Evolutionary conservation across 2,797 vertebrate species (phyloP).

Genomic region (Anguilla marmorata): DNA sequence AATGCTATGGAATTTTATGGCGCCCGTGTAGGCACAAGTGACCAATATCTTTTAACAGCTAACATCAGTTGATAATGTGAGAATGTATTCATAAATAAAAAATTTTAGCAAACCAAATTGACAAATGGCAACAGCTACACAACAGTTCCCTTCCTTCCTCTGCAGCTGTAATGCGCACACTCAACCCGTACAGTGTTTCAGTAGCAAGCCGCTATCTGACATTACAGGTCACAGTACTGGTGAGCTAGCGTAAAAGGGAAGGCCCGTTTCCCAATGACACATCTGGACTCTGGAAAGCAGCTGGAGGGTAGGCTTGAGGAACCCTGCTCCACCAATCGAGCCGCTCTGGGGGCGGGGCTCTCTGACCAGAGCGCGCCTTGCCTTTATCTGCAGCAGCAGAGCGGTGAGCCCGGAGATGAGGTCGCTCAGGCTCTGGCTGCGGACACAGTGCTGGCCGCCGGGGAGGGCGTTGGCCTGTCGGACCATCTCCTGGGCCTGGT

Average conservation of each 20-base stretch:
- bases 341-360: neutral
- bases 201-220: neutral
- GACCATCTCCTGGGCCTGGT: conserved; percentile 91
- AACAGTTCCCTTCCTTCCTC: neutral
- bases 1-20: too few species aligned
- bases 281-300: neutral
- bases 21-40: too few species aligned
- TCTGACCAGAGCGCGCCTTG: conserved; percentile 49
- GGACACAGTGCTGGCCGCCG: conserved; percentile 81
- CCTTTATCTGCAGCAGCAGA: conserved; percentile 95
- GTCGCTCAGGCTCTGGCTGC: conserved; percentile 83
- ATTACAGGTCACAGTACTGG: neutral
- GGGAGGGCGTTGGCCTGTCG: conserved; percentile 75
- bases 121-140: neutral
- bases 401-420: conserved; percentile 93
- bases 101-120: neutral
- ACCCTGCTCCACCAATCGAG: neutral
- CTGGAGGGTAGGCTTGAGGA: neutral
- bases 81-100: too few species aligned
- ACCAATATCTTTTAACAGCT: too few species aligned
- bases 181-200: neutral
- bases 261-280: neutral
- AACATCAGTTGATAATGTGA: too few species aligned
- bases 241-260: neutral
- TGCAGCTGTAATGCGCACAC: neutral